Evolutionary conservation across 1,140 invertebrate species (phyloP).

Genomic region (Delia radicum): DNA sequence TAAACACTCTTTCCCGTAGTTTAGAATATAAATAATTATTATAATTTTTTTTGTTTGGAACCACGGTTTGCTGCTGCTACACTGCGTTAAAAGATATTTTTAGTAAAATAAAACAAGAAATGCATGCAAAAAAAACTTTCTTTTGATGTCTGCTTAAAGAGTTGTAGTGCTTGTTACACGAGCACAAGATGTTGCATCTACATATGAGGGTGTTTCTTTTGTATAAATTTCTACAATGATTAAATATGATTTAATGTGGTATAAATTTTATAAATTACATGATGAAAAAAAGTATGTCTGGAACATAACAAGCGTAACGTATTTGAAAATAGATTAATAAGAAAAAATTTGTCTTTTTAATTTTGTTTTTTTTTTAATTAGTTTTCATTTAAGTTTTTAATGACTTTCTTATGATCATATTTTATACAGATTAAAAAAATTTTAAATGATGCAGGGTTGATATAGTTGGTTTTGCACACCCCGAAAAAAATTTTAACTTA

Average conservation of each 20-base stretch:
- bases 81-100: background rate
- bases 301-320: constrained; percentile 2
- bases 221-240: constrained; percentile 4
- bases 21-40: too few relatives aligned
- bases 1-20: too few relatives aligned
- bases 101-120: background rate
- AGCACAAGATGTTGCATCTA: background rate
- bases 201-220: constrained; percentile 4
- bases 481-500: too few relatives aligned
- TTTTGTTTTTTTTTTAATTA: background rate
- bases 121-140: constrained; percentile 7
- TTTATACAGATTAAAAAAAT: background rate
- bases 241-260: constrained; percentile 23
- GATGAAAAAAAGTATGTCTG: background rate
- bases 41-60: too few relatives aligned
- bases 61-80: too few relatives aligned
- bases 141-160: constrained; percentile 22
- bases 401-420: background rate
- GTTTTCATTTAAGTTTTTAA: background rate
- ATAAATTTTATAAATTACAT: constrained; percentile 22
- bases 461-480: too few relatives aligned
- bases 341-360: background rate
- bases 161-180: constrained; percentile 16
- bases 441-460: background rate
- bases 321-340: constrained; percentile 15